Base-by-base conservation (phyloP, 2,113 vertebrate genomes). In the Sylvilagus bachmani region DNA sequence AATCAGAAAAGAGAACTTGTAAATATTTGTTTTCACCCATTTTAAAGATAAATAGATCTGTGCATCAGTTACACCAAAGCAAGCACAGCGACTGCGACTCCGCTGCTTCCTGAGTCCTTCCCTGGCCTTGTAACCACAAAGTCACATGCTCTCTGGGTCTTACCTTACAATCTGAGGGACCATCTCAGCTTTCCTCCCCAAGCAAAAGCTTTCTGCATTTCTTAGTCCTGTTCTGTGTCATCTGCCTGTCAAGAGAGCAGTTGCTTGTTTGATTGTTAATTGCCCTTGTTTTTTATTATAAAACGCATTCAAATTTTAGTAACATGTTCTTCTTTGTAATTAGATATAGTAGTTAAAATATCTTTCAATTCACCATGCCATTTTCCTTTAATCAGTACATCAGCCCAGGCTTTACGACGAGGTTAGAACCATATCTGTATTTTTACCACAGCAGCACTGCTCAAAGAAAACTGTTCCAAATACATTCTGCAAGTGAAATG, bases 241-340 rank as follows among this genome's bases (percentile, higher is more conserved):
- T 98, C 96, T 95, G 97, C 94, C 96, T 98, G 97, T 98, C 97
- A 98, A 94, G 96, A 96, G 94, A 91, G 92, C 97, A 95, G 96
- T 97, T 95, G 92, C 96, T 95, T 95, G 97, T 96, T 97, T 98
- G 97, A 98, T 98, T 97, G 97, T 98, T 97, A 98, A 98, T 97
- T 97, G 94, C 96, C 91, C 97, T 97, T 95, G 96, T 97, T 97
- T 97, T 97, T 95, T 97, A 91, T 96, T 97, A 97, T 94, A 96
- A 93, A 95, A 97, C 7, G 21, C 97, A 96, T 96, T 97, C 80
- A 84, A 91, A 95, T 96, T 94, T 97, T 95, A 97, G 96, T 62
- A 97, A 95, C 97, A 96, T 98, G 95, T 95, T 97, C 97, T 96
- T 97, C 96, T 98, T 97, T 98, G 97, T 98, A 98, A 98, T 98